Evolutionary conservation across 2,888 invertebrate genomes (phyloP).

Genomic region (Cephus runcator): DNA sequence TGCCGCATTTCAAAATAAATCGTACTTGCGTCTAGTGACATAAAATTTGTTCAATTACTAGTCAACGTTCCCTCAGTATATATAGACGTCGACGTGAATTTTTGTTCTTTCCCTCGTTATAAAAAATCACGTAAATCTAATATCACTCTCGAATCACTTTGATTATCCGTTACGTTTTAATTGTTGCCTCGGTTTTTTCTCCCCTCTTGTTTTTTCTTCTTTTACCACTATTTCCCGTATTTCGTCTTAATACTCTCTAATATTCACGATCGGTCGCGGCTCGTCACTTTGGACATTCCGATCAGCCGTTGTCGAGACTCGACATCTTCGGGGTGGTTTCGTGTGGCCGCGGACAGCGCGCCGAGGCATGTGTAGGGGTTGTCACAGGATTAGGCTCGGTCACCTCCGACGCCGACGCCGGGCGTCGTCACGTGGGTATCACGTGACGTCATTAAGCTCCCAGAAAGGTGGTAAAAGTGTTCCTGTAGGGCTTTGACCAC

Average conservation of each 20-base stretch:
- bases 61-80: not conserved
- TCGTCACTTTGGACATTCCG: not conserved
- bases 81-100: not conserved
- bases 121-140: slow-evolving; percentile 8
- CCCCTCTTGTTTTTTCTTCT: not conserved
- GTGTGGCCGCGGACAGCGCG: slow-evolving; percentile 54
- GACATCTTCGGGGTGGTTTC: slow-evolving; percentile 41
- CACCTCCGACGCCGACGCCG: slow-evolving; percentile 44
- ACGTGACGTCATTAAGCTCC: slow-evolving; percentile 27
- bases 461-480: not conserved
- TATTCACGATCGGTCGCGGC: not conserved
- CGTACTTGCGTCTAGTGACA: not conserved
- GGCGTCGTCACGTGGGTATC: slow-evolving; percentile 56
- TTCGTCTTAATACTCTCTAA: not conserved
- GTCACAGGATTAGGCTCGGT: slow-evolving; percentile 48
- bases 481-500: not conserved
- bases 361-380: slow-evolving; percentile 56
- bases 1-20: not conserved
- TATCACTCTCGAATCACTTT: slow-evolving; percentile 23
- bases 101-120: not conserved
- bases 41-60: not conserved
- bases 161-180: slow-evolving; percentile 23
- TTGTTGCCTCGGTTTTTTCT: slow-evolving; percentile 12
- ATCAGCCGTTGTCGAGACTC: slow-evolving; percentile 34
- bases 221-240: not conserved